These are phyloP conservation scores for Boleophthalmus pectinirostris DNA, from an alignment of 2,113 vertebrate species.

Conservation along the genomic window DNA sequence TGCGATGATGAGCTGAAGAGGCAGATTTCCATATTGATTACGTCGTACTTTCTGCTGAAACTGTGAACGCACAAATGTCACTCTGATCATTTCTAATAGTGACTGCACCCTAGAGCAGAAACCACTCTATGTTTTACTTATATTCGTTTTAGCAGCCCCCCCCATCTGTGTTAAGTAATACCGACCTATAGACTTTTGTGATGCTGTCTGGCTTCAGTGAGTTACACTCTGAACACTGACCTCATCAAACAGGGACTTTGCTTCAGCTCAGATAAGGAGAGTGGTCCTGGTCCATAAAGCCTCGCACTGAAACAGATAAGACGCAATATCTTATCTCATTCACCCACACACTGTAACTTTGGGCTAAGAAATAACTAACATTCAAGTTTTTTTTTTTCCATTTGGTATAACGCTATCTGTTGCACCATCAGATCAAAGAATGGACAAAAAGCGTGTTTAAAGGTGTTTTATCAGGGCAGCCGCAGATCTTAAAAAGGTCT, in stretches of 20 bases:
- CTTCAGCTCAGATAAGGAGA: slow-evolving; percentile 44
- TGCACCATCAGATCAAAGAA: not conserved
- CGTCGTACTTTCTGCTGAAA: no score
- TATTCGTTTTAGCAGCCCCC: no score
- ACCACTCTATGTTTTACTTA: no score
- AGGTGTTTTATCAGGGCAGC: no score
- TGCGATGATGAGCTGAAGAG: no score
- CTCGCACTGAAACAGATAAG: slow-evolving; percentile 41
- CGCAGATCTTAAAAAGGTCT: no score
- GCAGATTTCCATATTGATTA: no score
- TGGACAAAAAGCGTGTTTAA: not conserved
- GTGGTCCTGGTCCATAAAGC: slow-evolving; percentile 9
- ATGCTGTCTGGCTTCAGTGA: not conserved
- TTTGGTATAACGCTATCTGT: not conserved
- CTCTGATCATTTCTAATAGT: no score
- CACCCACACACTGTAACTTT: slow-evolving; percentile 12
- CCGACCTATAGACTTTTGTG: no score
- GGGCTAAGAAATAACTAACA: slow-evolving; percentile 1
- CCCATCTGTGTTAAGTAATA: no score
- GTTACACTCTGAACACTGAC: slow-evolving; percentile 31
- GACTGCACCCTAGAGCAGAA: no score
- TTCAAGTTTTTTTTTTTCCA: not conserved
- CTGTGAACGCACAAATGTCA: no score
- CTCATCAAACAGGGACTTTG: slow-evolving; percentile 53
- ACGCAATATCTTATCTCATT: slow-evolving; percentile 58